Evolutionary conservation across 2,797 vertebrate species (phyloP), one percentile per base, ranked within the genome.

Genomic region (Siniperca undulata): DNA sequence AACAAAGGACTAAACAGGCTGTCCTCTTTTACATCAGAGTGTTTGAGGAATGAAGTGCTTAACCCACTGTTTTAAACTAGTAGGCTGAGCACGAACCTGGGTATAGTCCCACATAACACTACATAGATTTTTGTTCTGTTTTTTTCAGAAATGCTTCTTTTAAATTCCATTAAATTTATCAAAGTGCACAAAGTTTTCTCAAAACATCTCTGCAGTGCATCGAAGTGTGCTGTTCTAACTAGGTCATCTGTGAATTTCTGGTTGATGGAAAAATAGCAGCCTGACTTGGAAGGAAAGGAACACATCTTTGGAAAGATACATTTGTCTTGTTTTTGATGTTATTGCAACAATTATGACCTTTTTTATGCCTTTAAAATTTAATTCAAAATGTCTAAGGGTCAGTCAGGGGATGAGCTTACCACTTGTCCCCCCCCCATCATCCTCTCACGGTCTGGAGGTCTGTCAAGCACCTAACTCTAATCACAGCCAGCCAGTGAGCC

Each of bases 401-500:
- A 81, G 64, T 80, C 59, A 60, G 53, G 20, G 74, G 80, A 71
- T 70, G 67, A 83, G 48, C 70, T 59, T 76, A 82, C 64, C 66
- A 74, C 70, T 59, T 61, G n/a, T 65, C 56, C 24, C 24, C 20
- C 20, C 52, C 72, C 48, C 68, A 62, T 82, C 77, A 58, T 81
- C 62, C 60, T 60, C 38, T 83, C 38, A 13, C 80, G 76, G 53
- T 74, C 82, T 85, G 22, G 82, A 86, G 86, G 72, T 80, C 89
- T 93, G 87, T 94, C 90, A 92, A 89, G 83, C 86, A 90, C 85
- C 88, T 78, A 84, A 75, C 88, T 91, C 74, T 95, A 93, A 94
- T 95, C 94, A 94, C 88, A 93, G 87, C 75, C 89, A 84, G 88
- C 77, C 89, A 81, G 78, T 65, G 58, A 86, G 88, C 77, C 80